Percentiles rank a stretch among this genome's conserved stretches.
Conservation (phyloP, 2,888 invertebrate genomes). For the Pyrocoelia pectoralis region DNA sequence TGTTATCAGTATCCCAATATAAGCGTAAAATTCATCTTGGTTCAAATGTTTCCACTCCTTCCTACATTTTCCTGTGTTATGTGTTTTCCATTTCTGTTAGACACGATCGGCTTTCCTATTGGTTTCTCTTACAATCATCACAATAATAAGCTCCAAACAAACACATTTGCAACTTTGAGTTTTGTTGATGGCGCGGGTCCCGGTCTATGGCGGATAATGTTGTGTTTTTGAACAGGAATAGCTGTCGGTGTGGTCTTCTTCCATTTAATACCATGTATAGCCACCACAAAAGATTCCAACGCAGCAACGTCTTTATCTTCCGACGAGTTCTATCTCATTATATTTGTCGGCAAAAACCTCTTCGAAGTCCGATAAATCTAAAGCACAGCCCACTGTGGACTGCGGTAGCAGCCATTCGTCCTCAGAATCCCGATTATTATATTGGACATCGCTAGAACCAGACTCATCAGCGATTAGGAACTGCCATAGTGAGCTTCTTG, state of each 20-base stretch:
- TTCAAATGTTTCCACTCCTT: neutral
- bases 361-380: conserved; percentile 5
- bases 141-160: neutral
- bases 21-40: neutral
- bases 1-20: neutral
- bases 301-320: conserved; percentile 1
- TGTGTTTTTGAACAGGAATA: neutral
- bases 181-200: neutral
- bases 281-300: neutral
- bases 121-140: neutral
- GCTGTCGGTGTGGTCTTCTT: conserved; percentile 7
- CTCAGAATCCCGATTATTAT: neutral
- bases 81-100: conserved; percentile 7
- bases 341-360: conserved; percentile 5
- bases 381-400: neutral
- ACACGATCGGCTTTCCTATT: neutral
- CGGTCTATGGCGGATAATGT: neutral
- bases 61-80: conserved; percentile 11
- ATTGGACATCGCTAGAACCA: neutral
- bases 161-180: neutral
- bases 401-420: neutral
- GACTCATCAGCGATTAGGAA: neutral
- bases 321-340: conserved; percentile 1
- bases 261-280: neutral
- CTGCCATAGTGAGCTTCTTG: too few relatives aligned